Evolutionary conservation across 2,113 vertebrate genomes (phyloP), one percentile per base, ranked within the genome.

Genomic region (Promerops cafer): DNA sequence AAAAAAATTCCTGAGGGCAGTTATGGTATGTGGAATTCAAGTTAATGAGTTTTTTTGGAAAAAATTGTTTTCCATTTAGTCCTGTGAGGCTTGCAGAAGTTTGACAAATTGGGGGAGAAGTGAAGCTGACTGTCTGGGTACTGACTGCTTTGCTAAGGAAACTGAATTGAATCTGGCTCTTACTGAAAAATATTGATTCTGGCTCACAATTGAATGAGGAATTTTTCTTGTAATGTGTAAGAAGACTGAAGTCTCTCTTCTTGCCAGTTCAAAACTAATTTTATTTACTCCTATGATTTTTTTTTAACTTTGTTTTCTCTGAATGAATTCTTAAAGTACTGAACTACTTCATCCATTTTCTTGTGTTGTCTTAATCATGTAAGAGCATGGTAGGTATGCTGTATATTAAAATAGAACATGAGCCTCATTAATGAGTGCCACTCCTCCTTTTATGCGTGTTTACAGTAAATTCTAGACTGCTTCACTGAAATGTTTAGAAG

Each of bases 141-240:
- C 66, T 72, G 85, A 23, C 68, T 96, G 92, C 93, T 94, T 90
- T 97, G 64, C 95, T 92, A 56, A 83, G 93, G 92, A 93, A 97
- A 70, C 72, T 63, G 92, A 96, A 97, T 95, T 94, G 93, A 96
- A 92, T 94, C 93, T 96, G 96, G 93, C 93, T 96, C 54, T 86
- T 70, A 78, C 13, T 97, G 96, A 96, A 96, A 96, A 97, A 96
- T 96, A 97, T 96, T 97, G 96, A 96, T 97, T 97, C 96, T 96
- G 94, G 94, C 94, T 94, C 92, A 94, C 86, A 93, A 95, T 92
- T 95, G 96, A 96, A 96, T 95, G 94, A 96, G 90, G 90, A 95
- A 71, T 96, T 96, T 95, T 97, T 96, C 94, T 96, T 93, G 88
- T 92, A 86, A 93, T 77, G 80, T 94, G 90, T 87, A 94, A 95